Evolutionary conservation across 2,113 vertebrate genomes (phyloP).

Genomic region (Illadopsis cleaveri): DNA sequence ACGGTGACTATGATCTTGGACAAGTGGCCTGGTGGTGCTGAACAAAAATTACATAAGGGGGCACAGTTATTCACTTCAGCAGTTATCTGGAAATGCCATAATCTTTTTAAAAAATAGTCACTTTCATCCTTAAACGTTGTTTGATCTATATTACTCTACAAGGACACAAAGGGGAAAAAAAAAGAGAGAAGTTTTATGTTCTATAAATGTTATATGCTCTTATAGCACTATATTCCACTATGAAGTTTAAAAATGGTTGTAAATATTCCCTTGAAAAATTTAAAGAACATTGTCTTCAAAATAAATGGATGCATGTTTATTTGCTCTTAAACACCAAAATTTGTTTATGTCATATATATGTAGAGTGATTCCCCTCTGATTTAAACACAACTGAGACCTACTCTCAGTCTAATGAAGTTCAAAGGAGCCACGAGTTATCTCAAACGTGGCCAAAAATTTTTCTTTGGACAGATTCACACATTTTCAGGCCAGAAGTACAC

Average conservation of each 20-base stretch:
- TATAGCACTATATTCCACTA: neutral
- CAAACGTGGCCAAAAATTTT: neutral
- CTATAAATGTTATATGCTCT: neutral
- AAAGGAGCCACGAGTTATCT: neutral
- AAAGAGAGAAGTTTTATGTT: neutral
- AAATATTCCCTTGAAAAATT: neutral
- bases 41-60: neutral
- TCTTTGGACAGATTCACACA: neutral
- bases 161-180: neutral
- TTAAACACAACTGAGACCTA: neutral
- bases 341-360: neutral
- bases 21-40: neutral
- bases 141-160: neutral
- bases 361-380: neutral
- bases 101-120: accelerated
- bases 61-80: neutral
- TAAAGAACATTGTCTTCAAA: neutral
- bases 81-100: neutral
- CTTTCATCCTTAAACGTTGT: neutral
- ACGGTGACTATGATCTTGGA: neutral
- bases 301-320: neutral
- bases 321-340: neutral
- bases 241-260: neutral
- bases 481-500: neutral
- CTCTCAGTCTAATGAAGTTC: neutral